These are phyloP conservation scores for Pantherophis guttatus DNA, from an alignment of 2,113 vertebrate genomes.

Conservation along the genomic window DNA sequence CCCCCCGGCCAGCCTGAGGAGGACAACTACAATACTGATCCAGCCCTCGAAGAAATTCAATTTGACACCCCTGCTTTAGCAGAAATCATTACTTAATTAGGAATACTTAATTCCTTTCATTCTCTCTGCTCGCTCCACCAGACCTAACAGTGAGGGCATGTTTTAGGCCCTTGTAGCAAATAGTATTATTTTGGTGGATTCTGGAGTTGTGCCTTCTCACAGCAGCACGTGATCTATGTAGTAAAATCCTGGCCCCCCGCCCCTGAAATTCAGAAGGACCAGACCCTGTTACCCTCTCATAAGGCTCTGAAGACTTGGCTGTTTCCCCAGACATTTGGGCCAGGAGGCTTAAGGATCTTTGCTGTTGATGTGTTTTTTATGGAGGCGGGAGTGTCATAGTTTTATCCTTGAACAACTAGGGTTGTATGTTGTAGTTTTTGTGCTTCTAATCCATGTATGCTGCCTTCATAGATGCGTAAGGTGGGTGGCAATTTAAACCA, in stretches of 20 bases:
- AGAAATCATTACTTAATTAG: background rate
- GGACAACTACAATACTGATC: too few relatives aligned
- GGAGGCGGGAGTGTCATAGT: background rate
- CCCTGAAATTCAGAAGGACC: background rate
- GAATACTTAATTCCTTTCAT: background rate
- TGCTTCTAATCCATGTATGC: background rate
- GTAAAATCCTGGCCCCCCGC: background rate
- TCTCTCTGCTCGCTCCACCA: background rate
- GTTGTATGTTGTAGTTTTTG: background rate
- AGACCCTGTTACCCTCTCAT: background rate
- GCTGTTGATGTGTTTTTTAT: background rate
- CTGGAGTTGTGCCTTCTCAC: background rate
- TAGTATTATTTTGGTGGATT: background rate
- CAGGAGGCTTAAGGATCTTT: background rate
- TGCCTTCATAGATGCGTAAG: background rate
- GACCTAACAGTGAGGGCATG: background rate
- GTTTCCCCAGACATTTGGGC: background rate
- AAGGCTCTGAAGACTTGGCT: background rate
- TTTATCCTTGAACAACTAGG: background rate
- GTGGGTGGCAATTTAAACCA: background rate
- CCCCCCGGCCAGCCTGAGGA: too few relatives aligned
- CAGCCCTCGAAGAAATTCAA: too few relatives aligned
- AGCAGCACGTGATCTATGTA: background rate
- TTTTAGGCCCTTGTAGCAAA: background rate
- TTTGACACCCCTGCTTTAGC: background rate